Percentiles rank a stretch among this genome's conserved stretches.
Evolutionary conservation across 2,113 vertebrate species (phyloP).

Genomic region (Pomatostomus ruficeps): DNA sequence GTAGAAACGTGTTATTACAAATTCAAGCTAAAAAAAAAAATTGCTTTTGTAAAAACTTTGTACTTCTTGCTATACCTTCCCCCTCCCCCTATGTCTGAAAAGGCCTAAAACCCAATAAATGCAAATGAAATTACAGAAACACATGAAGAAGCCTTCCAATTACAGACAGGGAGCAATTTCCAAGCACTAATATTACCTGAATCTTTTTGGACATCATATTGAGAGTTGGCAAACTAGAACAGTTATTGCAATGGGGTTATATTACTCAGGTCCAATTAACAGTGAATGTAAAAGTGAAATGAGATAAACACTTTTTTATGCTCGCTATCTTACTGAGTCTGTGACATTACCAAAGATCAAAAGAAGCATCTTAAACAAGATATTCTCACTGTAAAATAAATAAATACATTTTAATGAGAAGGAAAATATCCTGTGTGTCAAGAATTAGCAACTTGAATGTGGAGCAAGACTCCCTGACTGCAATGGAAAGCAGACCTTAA

Average conservation of each 20-base stretch:
- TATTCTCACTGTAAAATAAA: slow-evolving; percentile 28
- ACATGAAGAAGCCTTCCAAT: neutral
- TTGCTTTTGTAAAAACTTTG: neutral
- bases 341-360: slow-evolving; percentile 23
- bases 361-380: slow-evolving; percentile 2
- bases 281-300: neutral
- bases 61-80: neutral
- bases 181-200: neutral
- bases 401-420: slow-evolving; percentile 53
- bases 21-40: neutral
- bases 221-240: neutral
- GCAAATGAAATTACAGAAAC: neutral
- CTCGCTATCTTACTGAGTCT: neutral
- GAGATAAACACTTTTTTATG: slow-evolving; percentile 5
- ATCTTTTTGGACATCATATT: neutral
- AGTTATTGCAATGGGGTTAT: neutral
- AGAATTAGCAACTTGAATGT: neutral
- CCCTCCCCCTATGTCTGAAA: neutral
- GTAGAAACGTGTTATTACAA: slow-evolving; percentile 30
- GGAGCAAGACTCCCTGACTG: neutral
- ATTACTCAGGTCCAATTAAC: slow-evolving; percentile 37
- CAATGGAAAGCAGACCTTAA: neutral
- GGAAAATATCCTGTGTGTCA: neutral
- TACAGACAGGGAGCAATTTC: neutral
- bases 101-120: slow-evolving; percentile 2